Evolutionary conservation across 2,113 vertebrate species (phyloP), one percentile per base, ranked within the genome.

Genomic region (Sander vitreus): DNA sequence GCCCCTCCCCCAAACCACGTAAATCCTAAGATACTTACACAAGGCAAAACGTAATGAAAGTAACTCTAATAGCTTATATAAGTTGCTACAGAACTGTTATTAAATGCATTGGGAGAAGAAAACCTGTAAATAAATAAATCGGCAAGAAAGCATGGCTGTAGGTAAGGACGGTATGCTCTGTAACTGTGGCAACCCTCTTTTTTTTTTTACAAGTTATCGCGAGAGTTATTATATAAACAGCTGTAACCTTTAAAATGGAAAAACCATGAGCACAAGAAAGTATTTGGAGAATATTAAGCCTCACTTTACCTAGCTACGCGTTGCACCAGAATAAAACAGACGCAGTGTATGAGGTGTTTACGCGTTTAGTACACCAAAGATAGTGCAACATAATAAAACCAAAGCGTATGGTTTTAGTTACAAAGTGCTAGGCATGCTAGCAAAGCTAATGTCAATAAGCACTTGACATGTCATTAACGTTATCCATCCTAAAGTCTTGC

Each of bases 381-480:
- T 4, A 60, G 11, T 0, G 6, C 12, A 21, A 8, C 9, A 48
- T 9, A 0, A 2, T 23, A 18, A 33, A 30, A 36, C 3, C 8
- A 65, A 7, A n/a, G 5, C 15, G 39, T 43, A 43, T 43, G 0
- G 11, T 55, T 23, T 65, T 5, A 4, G 12, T 23, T 75, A 30
- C 16, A 36, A 25, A 65, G 70, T 60, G 59, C 69, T 43, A 76
- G 10, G 1, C 30, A 25, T 1, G 53, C 59, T 87, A 78, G 36
- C 72, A 5, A 69, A 63, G 85, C 85, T 88, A 86, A 81, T 21
- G 39, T 45, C 0, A 70, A 21, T 1, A n/a, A 53, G 1, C 60
- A 4, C 23, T 43, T 5, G 23, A 19, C n/a, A 3, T 53, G 3
- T 1, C 0, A 1, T 6, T 10, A 43, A 30, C 3, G 9, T 6